phyloP scores from a whole-genome alignment of 2,797 vertebrate species.

The Sebastolobus altivelis region DNA sequence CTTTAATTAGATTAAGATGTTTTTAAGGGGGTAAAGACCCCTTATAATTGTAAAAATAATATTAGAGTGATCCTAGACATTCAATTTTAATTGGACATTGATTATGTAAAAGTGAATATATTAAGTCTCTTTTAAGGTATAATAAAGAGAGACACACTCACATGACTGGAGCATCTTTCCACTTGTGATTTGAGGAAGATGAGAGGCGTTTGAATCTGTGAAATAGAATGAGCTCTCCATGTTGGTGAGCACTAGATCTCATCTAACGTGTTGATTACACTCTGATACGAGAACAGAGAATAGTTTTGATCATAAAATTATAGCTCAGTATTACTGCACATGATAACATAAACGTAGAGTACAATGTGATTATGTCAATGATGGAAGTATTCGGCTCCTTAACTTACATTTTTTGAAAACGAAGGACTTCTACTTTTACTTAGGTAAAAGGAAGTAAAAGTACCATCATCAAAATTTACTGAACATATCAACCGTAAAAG shows the following conservation, averaged over 20 bases:
- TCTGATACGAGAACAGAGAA: background rate
- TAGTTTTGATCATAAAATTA: background rate
- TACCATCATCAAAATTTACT: background rate
- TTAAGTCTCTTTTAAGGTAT: background rate
- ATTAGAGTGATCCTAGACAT: background rate
- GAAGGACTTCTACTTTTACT: too few species aligned
- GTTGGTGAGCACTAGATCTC: background rate
- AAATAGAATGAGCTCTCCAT: background rate
- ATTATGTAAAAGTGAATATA: background rate
- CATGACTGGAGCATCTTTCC: background rate
- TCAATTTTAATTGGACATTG: too few species aligned
- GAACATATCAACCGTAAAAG: too few species aligned
- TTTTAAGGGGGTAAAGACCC: background rate
- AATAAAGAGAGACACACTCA: background rate
- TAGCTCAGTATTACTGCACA: background rate
- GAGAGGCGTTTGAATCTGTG: slow-evolving; percentile 13
- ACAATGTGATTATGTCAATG: background rate
- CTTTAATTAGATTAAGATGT: background rate
- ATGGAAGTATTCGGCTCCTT: background rate
- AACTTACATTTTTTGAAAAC: background rate
- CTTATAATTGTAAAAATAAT: background rate
- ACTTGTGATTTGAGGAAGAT: background rate
- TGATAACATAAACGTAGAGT: background rate
- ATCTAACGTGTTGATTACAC: background rate
- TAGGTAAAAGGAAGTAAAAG: background rate